Evolutionary conservation across 2,797 vertebrate species (phyloP), one percentile per base, ranked within the genome.

Genomic region (Sebastes cheni): DNA sequence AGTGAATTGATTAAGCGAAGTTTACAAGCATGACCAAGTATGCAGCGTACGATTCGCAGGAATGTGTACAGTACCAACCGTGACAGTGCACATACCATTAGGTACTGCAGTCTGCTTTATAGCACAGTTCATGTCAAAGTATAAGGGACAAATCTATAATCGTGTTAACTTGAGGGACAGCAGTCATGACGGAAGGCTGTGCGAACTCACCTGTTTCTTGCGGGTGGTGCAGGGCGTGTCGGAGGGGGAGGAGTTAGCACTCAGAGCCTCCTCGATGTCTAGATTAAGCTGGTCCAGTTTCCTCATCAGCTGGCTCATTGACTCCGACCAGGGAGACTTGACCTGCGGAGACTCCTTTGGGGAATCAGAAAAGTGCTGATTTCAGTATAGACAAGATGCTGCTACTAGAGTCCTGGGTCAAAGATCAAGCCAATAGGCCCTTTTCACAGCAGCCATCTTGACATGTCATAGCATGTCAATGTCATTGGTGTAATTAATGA

Each of bases 231-330:
- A 89, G 80, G 96, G 96, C 6, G 96, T 97, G 91, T 91, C 75
- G 0, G 92, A 95, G 8, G 96, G 96, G 71, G 97, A 97, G 65
- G 97, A 95, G 79, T 89, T 84, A 39, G 92, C 88, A 79, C 96
- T 97, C 73, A 98, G 95, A 80, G 96, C 97, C 83, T 97, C 97
- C 87, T 97, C 96, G 78, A 98, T 97, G 92, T 98, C 97, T 84
- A 97, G 86, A 87, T 97, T 95, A 67, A 98, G 93, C 81, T 95
- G 95, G 88, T 97, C 97, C 77, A 98, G 93, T 83, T 96, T 97
- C 91, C 92, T 96, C 95, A 98, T 96, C 77, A 98, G 95, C 83
- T 94, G 96, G 65, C 71, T 95, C 96, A 98, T 96, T 50, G 97
- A 97, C 75, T 95, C 93, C 8, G 95, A 96, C 96, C 96, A 97